Evolutionary conservation across 2,888 invertebrate genomes (phyloP).

Genomic region (Harpalus rubripes): DNA sequence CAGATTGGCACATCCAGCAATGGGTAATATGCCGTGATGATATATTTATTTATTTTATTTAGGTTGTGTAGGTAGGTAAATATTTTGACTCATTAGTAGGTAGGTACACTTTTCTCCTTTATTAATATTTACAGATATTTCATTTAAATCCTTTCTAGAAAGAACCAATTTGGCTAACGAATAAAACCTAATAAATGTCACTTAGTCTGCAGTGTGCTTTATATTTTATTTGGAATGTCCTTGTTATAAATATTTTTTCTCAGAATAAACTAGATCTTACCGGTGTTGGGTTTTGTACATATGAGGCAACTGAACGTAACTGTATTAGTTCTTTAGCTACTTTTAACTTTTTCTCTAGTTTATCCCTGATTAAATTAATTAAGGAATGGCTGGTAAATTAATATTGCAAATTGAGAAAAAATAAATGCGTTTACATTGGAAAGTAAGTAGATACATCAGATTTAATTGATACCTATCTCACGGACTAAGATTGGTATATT

Average conservation of each 20-base stretch:
- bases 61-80: no score
- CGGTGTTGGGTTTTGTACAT: conserved; percentile 24
- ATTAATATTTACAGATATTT: no score
- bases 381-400: conserved; percentile 37
- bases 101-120: no score
- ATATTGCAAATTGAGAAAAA: conserved; percentile 31
- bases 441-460: conserved; percentile 22
- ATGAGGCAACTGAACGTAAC: conserved; percentile 31
- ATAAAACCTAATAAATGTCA: not conserved
- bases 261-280: conserved; percentile 27
- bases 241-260: conserved; percentile 1
- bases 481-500: not conserved
- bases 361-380: conserved; percentile 51
- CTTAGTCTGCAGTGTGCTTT: not conserved
- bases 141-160: not conserved
- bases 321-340: conserved; percentile 40
- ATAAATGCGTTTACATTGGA: conserved; percentile 40
- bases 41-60: no score
- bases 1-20: no score
- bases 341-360: conserved; percentile 30
- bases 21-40: no score
- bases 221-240: not conserved
- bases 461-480: conserved; percentile 20
- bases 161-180: not conserved
- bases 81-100: no score